A percentile compares a stretch with the other conserved stretches of the same genome.
phyloP scores from a whole-genome alignment of 1,140 invertebrate species.

The Neodiprion virginianus region DNA sequence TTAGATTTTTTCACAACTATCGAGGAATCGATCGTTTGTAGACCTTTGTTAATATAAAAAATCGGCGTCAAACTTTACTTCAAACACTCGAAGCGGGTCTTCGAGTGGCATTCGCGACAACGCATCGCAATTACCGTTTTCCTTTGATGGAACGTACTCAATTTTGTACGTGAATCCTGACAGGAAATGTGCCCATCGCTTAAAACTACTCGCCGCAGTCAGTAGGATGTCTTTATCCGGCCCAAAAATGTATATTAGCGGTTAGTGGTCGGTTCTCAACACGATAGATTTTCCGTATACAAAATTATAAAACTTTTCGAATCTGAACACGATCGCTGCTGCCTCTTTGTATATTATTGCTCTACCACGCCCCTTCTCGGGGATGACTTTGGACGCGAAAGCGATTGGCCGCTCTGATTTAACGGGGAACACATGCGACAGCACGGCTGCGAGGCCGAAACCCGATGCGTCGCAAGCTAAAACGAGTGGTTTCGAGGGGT shows the following conservation, averaged over 20 bases:
- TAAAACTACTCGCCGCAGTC: conserved; percentile 27
- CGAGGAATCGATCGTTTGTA: not conserved
- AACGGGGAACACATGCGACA: conserved; percentile 38
- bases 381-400: conserved; percentile 19
- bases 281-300: conserved; percentile 49
- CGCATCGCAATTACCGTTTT: conserved; percentile 35
- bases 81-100: not conserved
- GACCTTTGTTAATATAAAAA: not conserved
- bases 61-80: not conserved
- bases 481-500: conserved; percentile 25
- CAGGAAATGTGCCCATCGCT: conserved; percentile 32
- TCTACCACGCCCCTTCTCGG: not conserved
- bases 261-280: conserved; percentile 43
- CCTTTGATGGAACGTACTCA: conserved; percentile 18
- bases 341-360: conserved; percentile 13
- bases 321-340: conserved; percentile 46
- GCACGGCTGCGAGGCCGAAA: conserved; percentile 28
- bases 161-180: conserved; percentile 31
- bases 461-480: conserved; percentile 27
- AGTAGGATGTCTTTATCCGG: conserved; percentile 27
- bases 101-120: conserved; percentile 30
- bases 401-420: conserved; percentile 21
- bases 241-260: conserved; percentile 37
- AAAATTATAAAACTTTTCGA: conserved; percentile 54
- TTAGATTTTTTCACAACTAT: not conserved